phyloP scores from a whole-genome alignment of 2,888 invertebrate genomes.

The Antheraea yamamai region DNA sequence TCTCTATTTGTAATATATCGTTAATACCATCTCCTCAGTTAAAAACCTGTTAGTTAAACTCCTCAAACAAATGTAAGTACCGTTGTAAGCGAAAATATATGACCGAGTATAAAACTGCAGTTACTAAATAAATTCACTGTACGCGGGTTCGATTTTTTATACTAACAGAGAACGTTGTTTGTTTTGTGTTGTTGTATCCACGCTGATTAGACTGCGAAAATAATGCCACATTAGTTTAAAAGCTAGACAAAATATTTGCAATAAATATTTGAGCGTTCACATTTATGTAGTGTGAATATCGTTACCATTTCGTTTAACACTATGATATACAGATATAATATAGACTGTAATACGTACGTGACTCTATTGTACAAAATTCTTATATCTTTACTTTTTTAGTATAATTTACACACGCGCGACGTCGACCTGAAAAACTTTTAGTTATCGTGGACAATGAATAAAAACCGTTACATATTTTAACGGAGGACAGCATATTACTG shows the following conservation, averaged over 20 bases:
- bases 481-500: background rate
- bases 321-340: background rate
- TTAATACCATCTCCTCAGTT: background rate
- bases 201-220: background rate
- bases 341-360: background rate
- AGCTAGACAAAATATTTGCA: background rate
- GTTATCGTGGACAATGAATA: background rate
- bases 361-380: background rate
- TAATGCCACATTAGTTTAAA: background rate
- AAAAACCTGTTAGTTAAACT: background rate
- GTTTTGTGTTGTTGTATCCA: background rate
- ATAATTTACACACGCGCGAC: background rate
- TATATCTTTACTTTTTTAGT: background rate
- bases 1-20: background rate
- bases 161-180: background rate
- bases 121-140: conserved; percentile 7
- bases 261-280: background rate
- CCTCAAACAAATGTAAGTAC: background rate
- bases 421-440: background rate
- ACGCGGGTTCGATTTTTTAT: background rate
- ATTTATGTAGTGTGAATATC: background rate
- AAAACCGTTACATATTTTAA: background rate
- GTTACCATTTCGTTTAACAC: background rate
- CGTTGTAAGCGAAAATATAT: background rate
- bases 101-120: conserved; percentile 7